phyloP scores from a whole-genome alignment of 2,888 invertebrate genomes.

The Drosophila merina region DNA sequence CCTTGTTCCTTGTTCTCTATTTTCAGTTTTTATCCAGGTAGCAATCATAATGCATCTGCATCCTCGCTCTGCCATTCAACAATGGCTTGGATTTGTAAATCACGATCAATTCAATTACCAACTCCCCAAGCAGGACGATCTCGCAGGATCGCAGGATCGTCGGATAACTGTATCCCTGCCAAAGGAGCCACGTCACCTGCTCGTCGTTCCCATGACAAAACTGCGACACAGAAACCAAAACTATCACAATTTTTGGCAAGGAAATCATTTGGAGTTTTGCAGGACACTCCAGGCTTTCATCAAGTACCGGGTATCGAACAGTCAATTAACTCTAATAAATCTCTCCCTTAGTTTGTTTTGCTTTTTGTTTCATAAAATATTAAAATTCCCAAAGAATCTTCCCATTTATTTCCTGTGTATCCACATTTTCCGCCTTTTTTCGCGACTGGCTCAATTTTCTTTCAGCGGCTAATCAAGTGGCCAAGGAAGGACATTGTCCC shows the following conservation, averaged over 20 bases:
- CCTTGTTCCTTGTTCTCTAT: slow-evolving; percentile 1
- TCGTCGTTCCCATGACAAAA: slow-evolving; percentile 75
- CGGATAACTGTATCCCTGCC: slow-evolving; percentile 22
- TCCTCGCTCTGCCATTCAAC: slow-evolving; percentile 58
- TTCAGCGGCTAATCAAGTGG: slow-evolving; percentile 50
- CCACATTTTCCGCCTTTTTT: not conserved
- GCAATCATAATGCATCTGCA: slow-evolving; percentile 49
- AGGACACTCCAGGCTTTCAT: too few species aligned
- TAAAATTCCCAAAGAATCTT: too few species aligned
- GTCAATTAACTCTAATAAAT: too few species aligned
- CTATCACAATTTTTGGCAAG: too few species aligned
- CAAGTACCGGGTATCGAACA: not conserved
- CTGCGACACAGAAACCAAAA: not conserved
- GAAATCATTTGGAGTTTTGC: too few species aligned
- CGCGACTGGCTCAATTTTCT: slow-evolving; percentile 33
- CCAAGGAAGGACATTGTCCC: slow-evolving; percentile 55
- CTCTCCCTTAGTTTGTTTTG: too few species aligned
- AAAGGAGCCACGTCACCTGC: slow-evolving; percentile 71
- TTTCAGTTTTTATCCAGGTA: slow-evolving; percentile 34
- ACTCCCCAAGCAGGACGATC: slow-evolving; percentile 48
- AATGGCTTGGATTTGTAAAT: slow-evolving; percentile 65
- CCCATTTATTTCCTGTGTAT: not conserved
- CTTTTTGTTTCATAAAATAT: too few species aligned
- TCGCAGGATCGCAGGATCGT: not conserved
- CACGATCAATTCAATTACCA: slow-evolving; percentile 81